Evolutionary conservation across 2,888 invertebrate species (phyloP).

Genomic region (Diabrotica balteata): DNA sequence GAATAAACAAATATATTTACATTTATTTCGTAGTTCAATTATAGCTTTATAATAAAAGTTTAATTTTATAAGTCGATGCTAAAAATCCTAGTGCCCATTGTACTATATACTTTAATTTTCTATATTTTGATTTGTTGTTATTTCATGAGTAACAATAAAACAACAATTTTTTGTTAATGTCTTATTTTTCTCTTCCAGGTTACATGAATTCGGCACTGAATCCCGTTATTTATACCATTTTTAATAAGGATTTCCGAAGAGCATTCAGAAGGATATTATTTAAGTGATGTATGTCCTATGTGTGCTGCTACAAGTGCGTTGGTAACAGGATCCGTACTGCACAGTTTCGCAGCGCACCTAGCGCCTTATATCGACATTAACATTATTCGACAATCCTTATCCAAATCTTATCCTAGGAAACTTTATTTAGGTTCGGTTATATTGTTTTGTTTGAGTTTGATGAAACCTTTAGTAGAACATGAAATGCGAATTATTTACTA

Average conservation of each 20-base stretch:
- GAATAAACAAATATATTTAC: too few species aligned
- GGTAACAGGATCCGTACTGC: constrained; percentile 69
- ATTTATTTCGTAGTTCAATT: too few species aligned
- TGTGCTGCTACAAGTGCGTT: constrained; percentile 82
- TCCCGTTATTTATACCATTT: constrained; percentile 95
- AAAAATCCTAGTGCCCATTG: too few species aligned
- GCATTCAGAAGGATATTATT: constrained; percentile 95
- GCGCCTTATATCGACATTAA: constrained; percentile 60
- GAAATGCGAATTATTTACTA: too few species aligned
- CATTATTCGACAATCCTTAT: constrained; percentile 34
- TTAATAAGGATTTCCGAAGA: constrained; percentile 96
- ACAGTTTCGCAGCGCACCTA: constrained; percentile 70
- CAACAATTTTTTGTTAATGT: too few species aligned
- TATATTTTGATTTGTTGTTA: too few species aligned
- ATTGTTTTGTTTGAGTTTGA: too few species aligned
- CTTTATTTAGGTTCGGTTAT: constrained; percentile 1
- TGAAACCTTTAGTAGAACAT: too few species aligned
- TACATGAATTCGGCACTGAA: constrained; percentile 97
- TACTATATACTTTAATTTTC: too few species aligned
- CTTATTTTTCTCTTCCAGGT: constrained; percentile 21
- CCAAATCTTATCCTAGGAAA: constrained; percentile 16
- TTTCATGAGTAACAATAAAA: too few species aligned
- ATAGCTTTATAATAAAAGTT: too few species aligned
- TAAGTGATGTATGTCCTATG: constrained; percentile 90
- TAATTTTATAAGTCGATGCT: too few species aligned